Base-by-base conservation (phyloP, 2,113 vertebrate genomes). In the Thamnaconus septentrionalis region DNA sequence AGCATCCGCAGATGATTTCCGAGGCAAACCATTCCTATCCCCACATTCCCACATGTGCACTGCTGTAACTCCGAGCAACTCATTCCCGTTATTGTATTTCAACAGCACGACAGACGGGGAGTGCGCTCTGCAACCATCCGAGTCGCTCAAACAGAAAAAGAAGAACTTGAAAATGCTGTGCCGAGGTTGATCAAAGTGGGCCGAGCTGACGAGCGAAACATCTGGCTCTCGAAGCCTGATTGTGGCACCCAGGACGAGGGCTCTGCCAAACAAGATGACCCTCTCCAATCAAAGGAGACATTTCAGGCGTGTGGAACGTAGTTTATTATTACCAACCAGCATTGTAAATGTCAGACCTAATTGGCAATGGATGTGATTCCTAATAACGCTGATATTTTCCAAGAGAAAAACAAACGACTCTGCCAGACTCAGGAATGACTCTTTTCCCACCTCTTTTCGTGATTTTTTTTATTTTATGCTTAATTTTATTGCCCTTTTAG, bases 321-420 rank as follows among this genome's bases (percentile, higher is more conserved):
- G 76, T 76, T 51, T 60, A 71, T 81, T 78, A 81, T 78, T 75
- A 80, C 80, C 80, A 61, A 46, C 60, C 69, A 70, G 67, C 66
- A 69, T 79, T 72, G 79, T 72, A 89, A 90, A 89, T 86, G 83
- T 87, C 86, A 89, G 61, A 69, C 54, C 62, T 84, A 83, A 90
- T 87, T 85, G 86, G 80, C 83, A 85, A 89, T 85, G 82, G 58
- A 88, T 83, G 82, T 76, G 83, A 56, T 68, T 70, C 53, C 78
- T 84, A 83, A 88, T 88, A 85, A 82, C 45, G 18, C 59, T 83
- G 80, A 85, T 83, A 88, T 87, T 88, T 90, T 66, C 18, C 70
- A 74, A 65, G 64, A 78, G 84, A 68, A 83, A 77, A 87, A 80
- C 71, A 84, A 80, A 76, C 69, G 45, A 39, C 66, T 67, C 41